Base-by-base conservation (phyloP, 2,113 vertebrate species). In the Nycticryphes semicollaris region DNA sequence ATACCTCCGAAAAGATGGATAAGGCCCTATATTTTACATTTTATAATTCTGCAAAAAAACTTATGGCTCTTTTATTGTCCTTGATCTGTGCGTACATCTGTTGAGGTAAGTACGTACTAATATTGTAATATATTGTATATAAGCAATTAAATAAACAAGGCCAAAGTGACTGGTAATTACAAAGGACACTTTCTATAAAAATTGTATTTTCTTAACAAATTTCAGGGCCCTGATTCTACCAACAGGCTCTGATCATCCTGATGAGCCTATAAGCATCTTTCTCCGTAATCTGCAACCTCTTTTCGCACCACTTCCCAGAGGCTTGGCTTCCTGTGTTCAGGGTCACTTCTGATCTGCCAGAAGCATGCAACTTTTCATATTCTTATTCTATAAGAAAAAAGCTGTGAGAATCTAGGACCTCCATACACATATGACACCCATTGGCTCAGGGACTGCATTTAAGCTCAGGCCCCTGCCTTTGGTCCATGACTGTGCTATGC, bases 391-490 rank as follows among this genome's bases (percentile, higher is more conserved):
- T 11, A 59, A 35, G 10, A 45, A 50, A 74, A 54, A 57, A 30
- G 23, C 7, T 68, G 53, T 85, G 84, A 64, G 73, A 62, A 85
- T 35, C 43, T 39, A 69, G 14, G 24, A 30, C 8, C 47, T 87
- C 43, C 43, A 51, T 10, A 35, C 7, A 33, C 25, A 48, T 12
- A 31, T 0, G 2, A 8, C 54, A 24, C 14, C 9, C 1, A 0
- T 0, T 54, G 51, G 57, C 39, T 60, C 35, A 14, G 23, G 23
- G 33, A 14, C 2, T 85, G 31, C 4, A 25, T 64, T 72, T 37
- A 30, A 39, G 30, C 28, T 47, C 43, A 70, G 74, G 22, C 9
- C 13, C 19, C 39, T 60, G 74, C 23, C 27, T 27, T 25, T 10
- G 33, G 43, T 7, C 56, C 24, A 6, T 10, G 13, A 22, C 56